A percentile compares a stretch with the other conserved stretches of the same genome.
Evolutionary conservation across 2,888 invertebrate genomes (phyloP).

Genomic region (Drosophila percnosoma): DNA sequence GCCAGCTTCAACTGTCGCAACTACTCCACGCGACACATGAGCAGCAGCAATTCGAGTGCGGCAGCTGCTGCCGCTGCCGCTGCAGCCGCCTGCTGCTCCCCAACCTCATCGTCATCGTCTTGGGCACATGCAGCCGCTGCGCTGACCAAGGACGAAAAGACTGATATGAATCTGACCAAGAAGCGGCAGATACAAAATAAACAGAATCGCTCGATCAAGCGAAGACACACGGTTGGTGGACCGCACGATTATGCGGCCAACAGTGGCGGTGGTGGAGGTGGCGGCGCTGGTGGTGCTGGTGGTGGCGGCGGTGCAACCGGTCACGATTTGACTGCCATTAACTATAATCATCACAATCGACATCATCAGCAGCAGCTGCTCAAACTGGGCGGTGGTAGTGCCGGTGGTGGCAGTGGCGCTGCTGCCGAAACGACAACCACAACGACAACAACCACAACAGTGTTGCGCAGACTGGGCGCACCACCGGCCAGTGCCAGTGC

Average conservation of each 20-base stretch:
- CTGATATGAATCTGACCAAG: slow-evolving; percentile 92
- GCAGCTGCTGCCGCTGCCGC: slow-evolving; percentile 76
- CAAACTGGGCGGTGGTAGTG: slow-evolving; percentile 50
- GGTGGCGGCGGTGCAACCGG: slow-evolving; percentile 10
- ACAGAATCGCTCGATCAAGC: slow-evolving; percentile 89
- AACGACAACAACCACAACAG: slow-evolving; percentile 66
- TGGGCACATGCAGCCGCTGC: slow-evolving; percentile 78
- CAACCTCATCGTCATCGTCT: slow-evolving; percentile 66
- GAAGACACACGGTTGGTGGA: slow-evolving; percentile 96
- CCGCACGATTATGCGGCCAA: slow-evolving; percentile 90
- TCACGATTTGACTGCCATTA: slow-evolving; percentile 68
- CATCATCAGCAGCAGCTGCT: slow-evolving; percentile 72
- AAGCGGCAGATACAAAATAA: slow-evolving; percentile 87
- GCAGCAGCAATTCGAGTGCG: slow-evolving; percentile 66
- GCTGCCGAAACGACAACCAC: slow-evolving; percentile 70
- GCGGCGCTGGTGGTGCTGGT: slow-evolving; percentile 2
- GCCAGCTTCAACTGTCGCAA: slow-evolving; percentile 85
- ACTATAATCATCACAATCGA: slow-evolving; percentile 73
- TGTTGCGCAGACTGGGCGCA: slow-evolving; percentile 63
- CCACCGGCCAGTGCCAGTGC: slow-evolving; percentile 50
- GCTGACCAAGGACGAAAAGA: slow-evolving; percentile 90
- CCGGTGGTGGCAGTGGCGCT: slow-evolving; percentile 35
- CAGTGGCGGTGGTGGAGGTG: slow-evolving; percentile 13
- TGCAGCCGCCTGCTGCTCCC: slow-evolving; percentile 75
- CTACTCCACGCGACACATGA: slow-evolving; percentile 84